Conservation (phyloP, 2,888 invertebrate genomes). For the Fragum fragum region DNA sequence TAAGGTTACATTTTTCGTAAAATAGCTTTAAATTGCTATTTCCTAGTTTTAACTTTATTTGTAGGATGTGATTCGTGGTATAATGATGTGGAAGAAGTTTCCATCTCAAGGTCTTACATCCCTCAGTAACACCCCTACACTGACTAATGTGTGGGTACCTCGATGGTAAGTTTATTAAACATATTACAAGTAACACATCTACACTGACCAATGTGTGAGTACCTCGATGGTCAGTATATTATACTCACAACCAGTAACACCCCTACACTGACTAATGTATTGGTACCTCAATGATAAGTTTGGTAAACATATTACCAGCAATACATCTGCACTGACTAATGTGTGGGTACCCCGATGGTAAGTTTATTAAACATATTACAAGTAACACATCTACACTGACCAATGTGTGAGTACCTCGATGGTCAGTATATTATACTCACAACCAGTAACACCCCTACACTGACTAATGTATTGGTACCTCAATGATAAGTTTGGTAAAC, state of each 20-base stretch:
- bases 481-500: slow-evolving; percentile 86
- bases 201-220: slow-evolving; percentile 86
- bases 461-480: slow-evolving; percentile 86
- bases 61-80: slow-evolving; percentile 85
- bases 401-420: slow-evolving; percentile 86
- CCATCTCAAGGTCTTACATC: slow-evolving; percentile 86
- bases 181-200: slow-evolving; percentile 79
- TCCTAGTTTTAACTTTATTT: too few species aligned
- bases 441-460: slow-evolving; percentile 82
- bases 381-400: slow-evolving; percentile 85
- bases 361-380: too few species aligned
- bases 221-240: slow-evolving; percentile 86
- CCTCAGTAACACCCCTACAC: slow-evolving; percentile 84
- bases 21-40: too few species aligned
- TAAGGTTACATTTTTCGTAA: too few species aligned
- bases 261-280: slow-evolving; percentile 85
- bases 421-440: too few species aligned
- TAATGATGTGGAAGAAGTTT: slow-evolving; percentile 86
- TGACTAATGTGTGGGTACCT: slow-evolving; percentile 86
- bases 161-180: slow-evolving; percentile 86
- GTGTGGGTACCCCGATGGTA: slow-evolving; percentile 87
- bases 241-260: too few species aligned
- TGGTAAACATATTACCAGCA: too few species aligned
- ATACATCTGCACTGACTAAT: slow-evolving; percentile 84
- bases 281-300: slow-evolving; percentile 86